Evolutionary conservation across 92 coral and sea anemone genomes (phyloP).

Genomic region (Zoanthus sansibaricus): DNA sequence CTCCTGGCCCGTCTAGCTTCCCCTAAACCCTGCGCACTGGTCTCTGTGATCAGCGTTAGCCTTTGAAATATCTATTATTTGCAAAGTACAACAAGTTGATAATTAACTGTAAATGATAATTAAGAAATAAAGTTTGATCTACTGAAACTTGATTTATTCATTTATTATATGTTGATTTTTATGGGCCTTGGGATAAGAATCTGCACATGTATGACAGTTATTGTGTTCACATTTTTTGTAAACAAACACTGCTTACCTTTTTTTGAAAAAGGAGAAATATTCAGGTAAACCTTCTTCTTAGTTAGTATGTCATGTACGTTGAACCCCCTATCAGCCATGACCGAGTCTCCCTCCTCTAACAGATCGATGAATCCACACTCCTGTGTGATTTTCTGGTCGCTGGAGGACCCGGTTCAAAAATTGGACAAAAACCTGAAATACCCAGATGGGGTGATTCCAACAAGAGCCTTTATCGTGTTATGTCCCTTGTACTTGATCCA

Average conservation of each 20-base stretch:
- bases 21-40: no score
- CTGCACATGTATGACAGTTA: background rate
- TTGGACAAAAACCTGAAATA: conserved; percentile 70
- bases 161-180: background rate
- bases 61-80: background rate
- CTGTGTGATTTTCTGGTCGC: conserved; percentile 70
- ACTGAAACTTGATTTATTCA: background rate
- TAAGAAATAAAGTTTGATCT: conserved; percentile 1
- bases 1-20: no score
- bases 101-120: background rate
- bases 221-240: conserved; percentile 14
- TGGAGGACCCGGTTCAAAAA: conserved; percentile 66
- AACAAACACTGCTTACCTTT: conserved; percentile 43
- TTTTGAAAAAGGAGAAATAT: conserved; percentile 69
- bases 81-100: background rate
- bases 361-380: conserved; percentile 67
- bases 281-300: conserved; percentile 59
- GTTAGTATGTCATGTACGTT: conserved; percentile 68
- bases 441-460: conserved; percentile 75
- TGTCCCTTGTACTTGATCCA: conserved; percentile 72
- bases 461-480: conserved; percentile 68
- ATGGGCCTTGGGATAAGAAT: background rate
- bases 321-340: conserved; percentile 78
- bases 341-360: conserved; percentile 71
- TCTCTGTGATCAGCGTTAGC: no score